Conservation (phyloP, 2,113 vertebrate species). For the Silurus asotus region DNA sequence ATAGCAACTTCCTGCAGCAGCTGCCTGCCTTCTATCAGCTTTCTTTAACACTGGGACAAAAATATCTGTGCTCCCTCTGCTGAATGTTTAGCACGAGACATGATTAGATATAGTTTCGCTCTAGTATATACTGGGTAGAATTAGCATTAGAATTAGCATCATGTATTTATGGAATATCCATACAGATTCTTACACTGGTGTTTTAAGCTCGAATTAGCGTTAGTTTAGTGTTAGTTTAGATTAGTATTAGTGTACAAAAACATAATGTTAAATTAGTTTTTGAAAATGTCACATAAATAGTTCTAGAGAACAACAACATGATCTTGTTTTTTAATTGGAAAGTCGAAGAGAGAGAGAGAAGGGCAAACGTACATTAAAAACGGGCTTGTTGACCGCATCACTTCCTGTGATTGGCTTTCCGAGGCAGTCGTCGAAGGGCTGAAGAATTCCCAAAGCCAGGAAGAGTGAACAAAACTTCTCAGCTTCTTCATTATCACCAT, state of each 20-base stretch:
- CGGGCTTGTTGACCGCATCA: conserved; percentile 63
- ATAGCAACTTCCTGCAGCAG: conserved; percentile 22
- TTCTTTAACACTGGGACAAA: conserved; percentile 1
- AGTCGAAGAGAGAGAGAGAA: not conserved
- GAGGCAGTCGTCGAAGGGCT: conserved; percentile 81
- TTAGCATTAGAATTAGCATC: not conserved
- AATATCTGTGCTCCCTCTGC: not conserved
- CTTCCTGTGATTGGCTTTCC: conserved; percentile 72
- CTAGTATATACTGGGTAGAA: not conserved
- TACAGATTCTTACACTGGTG: not conserved
- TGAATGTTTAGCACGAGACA: not conserved
- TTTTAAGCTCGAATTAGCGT: not conserved
- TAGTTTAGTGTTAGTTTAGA: too few relatives aligned
- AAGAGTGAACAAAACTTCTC: conserved; percentile 82
- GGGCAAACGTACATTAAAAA: conserved; percentile 73
- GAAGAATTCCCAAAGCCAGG: conserved; percentile 80
- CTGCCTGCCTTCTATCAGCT: not conserved
- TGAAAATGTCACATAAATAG: not conserved
- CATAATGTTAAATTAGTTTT: not conserved
- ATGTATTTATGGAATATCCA: not conserved
- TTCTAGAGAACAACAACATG: not conserved
- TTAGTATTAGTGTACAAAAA: not conserved
- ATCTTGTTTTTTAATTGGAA: not conserved
- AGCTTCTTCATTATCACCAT: conserved; percentile 62
- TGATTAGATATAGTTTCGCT: not conserved